Evolutionary conservation across 2,113 vertebrate genomes (phyloP), one percentile per base, ranked within the genome.

Genomic region (Hucho hucho): DNA sequence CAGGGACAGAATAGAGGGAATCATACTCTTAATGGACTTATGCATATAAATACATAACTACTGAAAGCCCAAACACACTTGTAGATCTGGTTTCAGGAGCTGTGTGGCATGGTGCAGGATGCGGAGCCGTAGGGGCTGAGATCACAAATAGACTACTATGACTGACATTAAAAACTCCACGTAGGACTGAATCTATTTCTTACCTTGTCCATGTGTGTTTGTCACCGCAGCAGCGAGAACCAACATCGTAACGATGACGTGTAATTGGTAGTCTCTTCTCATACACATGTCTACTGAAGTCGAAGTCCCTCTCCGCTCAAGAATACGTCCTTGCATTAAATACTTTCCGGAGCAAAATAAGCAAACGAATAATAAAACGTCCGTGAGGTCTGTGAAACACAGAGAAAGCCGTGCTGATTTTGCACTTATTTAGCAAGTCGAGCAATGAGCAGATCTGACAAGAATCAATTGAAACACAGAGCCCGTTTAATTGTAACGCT

Each of bases 211-310:
- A 24, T 72, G 83, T 4, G 75, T 18, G 13, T 14, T 20, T 56
- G 20, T 78, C 80, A 81, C 79, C 66, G 82, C 77, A 0, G 81
- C 80, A 7, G 82, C 81, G 12, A 93, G 69, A 67, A 91, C 11
- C 83, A 89, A 69, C 77, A 84, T 32, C 79, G 82, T 63, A 25
- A 91, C 18, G 25, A 91, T 72, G 83, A 58, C 81, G 84, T 68
- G 80, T 5, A 79, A 83, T 69, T 72, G 82, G 63, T 75, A 58
- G 74, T 71, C 84, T 58, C 29, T 82, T 87, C 82, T 88, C 72
- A 22, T 6, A 16, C 87, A 87, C 93, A 94, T 94, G 86, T 85
- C 87, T 89, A 6, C 85, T 37, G 71, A 83, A 93, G 85, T 89
- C 74, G 86, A 77, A 88, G 79, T 84, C 72, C 79, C 72, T 78